phyloP scores from a whole-genome alignment of 1,140 invertebrate species.

The Aricia agestis region DNA sequence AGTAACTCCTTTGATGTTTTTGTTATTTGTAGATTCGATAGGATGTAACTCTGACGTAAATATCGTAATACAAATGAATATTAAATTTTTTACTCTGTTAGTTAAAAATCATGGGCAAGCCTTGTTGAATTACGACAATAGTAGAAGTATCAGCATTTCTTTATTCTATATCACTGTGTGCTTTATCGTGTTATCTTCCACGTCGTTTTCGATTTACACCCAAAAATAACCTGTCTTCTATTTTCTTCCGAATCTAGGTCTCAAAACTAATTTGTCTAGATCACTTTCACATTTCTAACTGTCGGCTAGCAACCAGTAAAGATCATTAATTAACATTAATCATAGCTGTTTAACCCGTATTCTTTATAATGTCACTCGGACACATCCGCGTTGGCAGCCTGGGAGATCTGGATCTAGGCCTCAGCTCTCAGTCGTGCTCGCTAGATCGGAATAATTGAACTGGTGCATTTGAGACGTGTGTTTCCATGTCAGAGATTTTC shows the following conservation, averaged over 20 bases:
- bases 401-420: conserved; percentile 15
- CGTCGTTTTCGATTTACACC: too few species aligned
- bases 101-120: too few species aligned
- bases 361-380: conserved; percentile 37
- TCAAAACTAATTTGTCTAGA: conserved; percentile 4
- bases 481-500: neutral
- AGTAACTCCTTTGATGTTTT: neutral
- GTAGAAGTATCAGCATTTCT: too few species aligned
- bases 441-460: conserved; percentile 14
- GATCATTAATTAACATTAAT: conserved; percentile 26
- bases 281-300: conserved; percentile 17
- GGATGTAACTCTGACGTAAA: too few species aligned
- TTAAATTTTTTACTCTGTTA: too few species aligned
- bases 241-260: neutral
- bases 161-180: too few species aligned
- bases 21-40: neutral
- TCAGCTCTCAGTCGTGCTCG: conserved; percentile 5
- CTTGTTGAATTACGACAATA: too few species aligned
- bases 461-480: neutral
- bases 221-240: neutral
- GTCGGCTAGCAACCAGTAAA: conserved; percentile 19
- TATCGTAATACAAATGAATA: too few species aligned
- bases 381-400: conserved; percentile 34
- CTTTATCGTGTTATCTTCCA: too few species aligned
- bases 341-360: conserved; percentile 34